These are phyloP conservation scores for Enteromius viviparus DNA, from an alignment of 2,797 vertebrate species.

Conservation along the genomic window DNA sequence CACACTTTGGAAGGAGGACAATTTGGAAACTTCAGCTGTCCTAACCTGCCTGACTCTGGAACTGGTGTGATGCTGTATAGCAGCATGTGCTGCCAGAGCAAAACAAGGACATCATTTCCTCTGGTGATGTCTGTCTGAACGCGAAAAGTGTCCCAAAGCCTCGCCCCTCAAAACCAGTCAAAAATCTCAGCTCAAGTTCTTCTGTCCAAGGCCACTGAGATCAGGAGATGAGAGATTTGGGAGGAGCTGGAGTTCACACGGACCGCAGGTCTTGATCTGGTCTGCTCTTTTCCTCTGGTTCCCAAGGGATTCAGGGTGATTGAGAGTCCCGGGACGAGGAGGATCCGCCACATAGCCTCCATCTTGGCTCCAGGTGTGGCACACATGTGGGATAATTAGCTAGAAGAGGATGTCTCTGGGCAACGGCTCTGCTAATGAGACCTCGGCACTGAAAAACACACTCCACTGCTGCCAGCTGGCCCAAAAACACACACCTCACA, in stretches of 20 bases:
- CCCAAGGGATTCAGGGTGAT: conserved; percentile 4
- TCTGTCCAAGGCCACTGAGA: not conserved
- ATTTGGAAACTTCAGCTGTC: too few relatives aligned
- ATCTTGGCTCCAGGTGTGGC: conserved; percentile 74
- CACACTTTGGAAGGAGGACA: too few relatives aligned
- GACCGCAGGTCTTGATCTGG: conserved; percentile 25
- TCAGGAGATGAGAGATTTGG: conserved; percentile 1
- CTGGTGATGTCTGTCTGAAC: not conserved
- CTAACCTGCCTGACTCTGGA: too few relatives aligned
- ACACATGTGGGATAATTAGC: conserved; percentile 76
- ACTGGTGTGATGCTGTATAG: too few relatives aligned
- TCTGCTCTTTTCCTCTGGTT: conserved; percentile 1
- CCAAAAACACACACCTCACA: conserved; percentile 50
- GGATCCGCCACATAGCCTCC: conserved; percentile 31
- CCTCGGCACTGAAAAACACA: conserved; percentile 68
- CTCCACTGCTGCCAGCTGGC: conserved; percentile 70
- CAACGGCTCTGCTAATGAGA: conserved; percentile 71
- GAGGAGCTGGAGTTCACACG: not conserved
- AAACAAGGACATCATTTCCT: not conserved
- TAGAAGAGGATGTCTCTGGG: conserved; percentile 64
- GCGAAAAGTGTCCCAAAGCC: not conserved
- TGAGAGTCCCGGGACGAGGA: conserved; percentile 8
- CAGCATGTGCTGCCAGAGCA: not conserved
- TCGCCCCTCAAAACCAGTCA: not conserved
- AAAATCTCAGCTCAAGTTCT: not conserved